Evolutionary conservation across 2,888 invertebrate genomes (phyloP), one percentile per base, ranked within the genome.

Genomic region (Sylvicola fuscatus): DNA sequence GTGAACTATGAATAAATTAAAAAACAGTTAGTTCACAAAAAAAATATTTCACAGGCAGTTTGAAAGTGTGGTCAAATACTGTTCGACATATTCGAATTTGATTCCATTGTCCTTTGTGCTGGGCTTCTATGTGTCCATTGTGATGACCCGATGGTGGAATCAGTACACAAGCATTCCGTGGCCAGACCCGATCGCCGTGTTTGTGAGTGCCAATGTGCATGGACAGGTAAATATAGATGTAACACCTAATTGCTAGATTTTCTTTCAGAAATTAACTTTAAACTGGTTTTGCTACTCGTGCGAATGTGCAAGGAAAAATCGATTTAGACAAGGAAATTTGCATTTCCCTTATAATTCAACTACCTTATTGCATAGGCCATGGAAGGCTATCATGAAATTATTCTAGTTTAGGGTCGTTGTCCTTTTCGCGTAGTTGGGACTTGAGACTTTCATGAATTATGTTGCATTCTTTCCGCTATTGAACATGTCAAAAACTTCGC

Each of bases 21-120:
- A 21, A 21, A 21, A 21, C 8, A 6, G 21, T n/a, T n/a, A n/a
- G n/a, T n/a, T 14, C 5, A 12, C 6, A 4, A 31, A 35, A n/a
- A 13, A 12, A 35, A 38, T 38, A 36, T 32, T 41, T 58, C 56
- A 36, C 60, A 84, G 84, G 53, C 54, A 69, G 39, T 92, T 90
- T 55, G 87, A 86, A 58, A 70, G 70, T 41, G 64, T 90, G 36
- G 81, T 79, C 3, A 68, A 70, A 42, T 89, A 90, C 58, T 92
- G 90, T 61, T 74, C 77, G 50, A 74, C 72, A 44, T 86, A 83
- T 60, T 81, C 78, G 45, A 79, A 78, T 59, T 69, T 87, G 45
- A 90, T 92, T 47, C 92, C 92, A 11, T 58, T 92, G 43, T 87
- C 90, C 4, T 92, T 92, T 57, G 87, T 92, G 39, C 67, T 92